Percentiles rank a stretch among this genome's conserved stretches.
phyloP scores from a whole-genome alignment of 35 echinoderm and acorn worm species.

The Ptychodera flava region DNA sequence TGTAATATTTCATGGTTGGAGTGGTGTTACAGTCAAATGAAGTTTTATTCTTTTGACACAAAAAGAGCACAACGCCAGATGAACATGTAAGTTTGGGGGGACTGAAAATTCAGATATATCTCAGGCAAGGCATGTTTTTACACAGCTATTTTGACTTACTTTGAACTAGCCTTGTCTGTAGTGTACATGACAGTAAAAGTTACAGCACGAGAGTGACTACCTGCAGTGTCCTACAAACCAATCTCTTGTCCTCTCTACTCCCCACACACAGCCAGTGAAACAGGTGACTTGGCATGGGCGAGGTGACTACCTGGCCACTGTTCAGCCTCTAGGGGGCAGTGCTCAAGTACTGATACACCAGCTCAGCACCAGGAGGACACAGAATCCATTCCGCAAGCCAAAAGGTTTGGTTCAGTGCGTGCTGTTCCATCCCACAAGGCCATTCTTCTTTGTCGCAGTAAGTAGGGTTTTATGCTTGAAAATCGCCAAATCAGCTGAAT shows the following conservation, averaged over 20 bases:
- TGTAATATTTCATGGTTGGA: no score
- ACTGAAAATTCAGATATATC: no score
- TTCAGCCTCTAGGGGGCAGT: slow-evolving; percentile 62
- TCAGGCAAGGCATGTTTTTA: no score
- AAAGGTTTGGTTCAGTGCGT: slow-evolving; percentile 84
- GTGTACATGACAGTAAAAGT: no score
- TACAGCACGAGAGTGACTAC: no score
- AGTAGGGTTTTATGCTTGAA: slow-evolving; percentile 20
- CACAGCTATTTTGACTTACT: no score
- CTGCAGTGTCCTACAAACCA: not conserved
- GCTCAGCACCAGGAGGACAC: slow-evolving; percentile 87
- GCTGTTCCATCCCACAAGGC: slow-evolving; percentile 83
- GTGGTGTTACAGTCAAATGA: no score
- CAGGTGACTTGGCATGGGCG: slow-evolving; percentile 90
- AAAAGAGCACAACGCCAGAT: no score
- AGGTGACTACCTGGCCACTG: slow-evolving; percentile 86
- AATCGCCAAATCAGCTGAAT: not conserved
- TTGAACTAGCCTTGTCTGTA: no score
- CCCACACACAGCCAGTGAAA: slow-evolving; percentile 52
- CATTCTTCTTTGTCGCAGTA: slow-evolving; percentile 99
- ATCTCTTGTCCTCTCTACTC: not conserved
- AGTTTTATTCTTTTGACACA: no score
- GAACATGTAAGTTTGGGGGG: no score
- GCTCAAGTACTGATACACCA: slow-evolving; percentile 92
- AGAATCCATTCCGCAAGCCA: slow-evolving; percentile 74